phyloP scores from a whole-genome alignment of 2,797 vertebrate genomes.

The Eospalax fontanierii region DNA sequence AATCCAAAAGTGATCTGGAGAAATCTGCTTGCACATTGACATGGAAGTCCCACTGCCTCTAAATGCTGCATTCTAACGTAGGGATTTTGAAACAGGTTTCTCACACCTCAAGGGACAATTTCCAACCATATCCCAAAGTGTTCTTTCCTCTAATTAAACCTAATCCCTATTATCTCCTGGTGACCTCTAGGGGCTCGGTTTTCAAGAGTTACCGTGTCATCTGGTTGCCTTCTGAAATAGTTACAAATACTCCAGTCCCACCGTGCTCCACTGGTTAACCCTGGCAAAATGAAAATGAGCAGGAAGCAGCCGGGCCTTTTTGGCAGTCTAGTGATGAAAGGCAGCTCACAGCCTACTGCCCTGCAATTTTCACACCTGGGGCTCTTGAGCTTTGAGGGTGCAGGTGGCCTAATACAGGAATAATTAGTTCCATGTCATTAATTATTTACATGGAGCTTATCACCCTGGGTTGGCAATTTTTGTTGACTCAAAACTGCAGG shows the following conservation, averaged over 20 bases:
- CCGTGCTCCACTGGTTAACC: conserved; percentile 66
- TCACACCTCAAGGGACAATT: conserved; percentile 62
- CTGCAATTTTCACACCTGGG: conserved; percentile 87
- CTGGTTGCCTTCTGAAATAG: conserved; percentile 66
- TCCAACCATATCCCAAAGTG: conserved; percentile 70
- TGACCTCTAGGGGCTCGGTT: conserved; percentile 56
- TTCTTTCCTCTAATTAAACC: conserved; percentile 78
- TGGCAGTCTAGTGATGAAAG: conserved; percentile 77
- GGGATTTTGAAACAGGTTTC: conserved; percentile 27
- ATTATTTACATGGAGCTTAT: conserved; percentile 87
- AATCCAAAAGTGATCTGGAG: not conserved
- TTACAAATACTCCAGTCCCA: conserved; percentile 53
- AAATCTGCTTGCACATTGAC: not conserved
- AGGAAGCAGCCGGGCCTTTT: conserved; percentile 73
- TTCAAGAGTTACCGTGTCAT: conserved; percentile 56
- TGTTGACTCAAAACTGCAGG: conserved; percentile 84
- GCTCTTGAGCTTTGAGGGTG: conserved; percentile 84
- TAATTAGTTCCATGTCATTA: conserved; percentile 87
- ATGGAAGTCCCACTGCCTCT: not conserved
- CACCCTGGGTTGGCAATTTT: conserved; percentile 82
- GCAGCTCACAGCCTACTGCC: conserved; percentile 80
- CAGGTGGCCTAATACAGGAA: conserved; percentile 86
- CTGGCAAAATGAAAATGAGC: conserved; percentile 48
- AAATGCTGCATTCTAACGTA: not conserved
- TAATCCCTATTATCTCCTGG: conserved; percentile 78